phyloP scores from a whole-genome alignment of 2,888 invertebrate species.

The Augiades crinisus region DNA sequence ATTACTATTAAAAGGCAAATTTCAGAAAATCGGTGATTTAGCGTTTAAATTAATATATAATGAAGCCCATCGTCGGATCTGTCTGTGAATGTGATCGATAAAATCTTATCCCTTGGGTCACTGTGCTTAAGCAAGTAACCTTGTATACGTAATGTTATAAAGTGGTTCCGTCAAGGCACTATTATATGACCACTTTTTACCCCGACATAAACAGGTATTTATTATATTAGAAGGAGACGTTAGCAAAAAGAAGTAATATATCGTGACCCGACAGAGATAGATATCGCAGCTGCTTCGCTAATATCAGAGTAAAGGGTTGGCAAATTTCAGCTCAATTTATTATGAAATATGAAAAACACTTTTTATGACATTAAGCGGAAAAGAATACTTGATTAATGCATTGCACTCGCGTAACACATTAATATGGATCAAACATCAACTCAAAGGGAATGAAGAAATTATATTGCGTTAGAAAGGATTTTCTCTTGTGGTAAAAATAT shows the following conservation, averaged over 20 bases:
- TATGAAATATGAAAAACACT: background rate
- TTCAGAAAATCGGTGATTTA: no score
- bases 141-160: background rate
- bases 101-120: background rate
- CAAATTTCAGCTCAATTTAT: slow-evolving; percentile 5
- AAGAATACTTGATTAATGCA: background rate
- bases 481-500: no score
- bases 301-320: slow-evolving; percentile 18
- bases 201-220: no score
- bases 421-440: no score
- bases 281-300: slow-evolving; percentile 22
- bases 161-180: background rate
- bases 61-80: background rate
- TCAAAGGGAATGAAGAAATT: no score
- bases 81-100: no score
- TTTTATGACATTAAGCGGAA: background rate
- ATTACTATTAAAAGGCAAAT: no score
- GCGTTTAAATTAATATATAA: no score
- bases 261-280: slow-evolving; percentile 16
- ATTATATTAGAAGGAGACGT: slow-evolving; percentile 10
- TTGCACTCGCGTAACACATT: no score
- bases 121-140: background rate
- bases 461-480: no score
- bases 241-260: slow-evolving; percentile 22
- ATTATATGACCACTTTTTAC: no score